phyloP scores from a whole-genome alignment of 2,888 invertebrate species.

The Caenorhabditis sp. region DNA sequence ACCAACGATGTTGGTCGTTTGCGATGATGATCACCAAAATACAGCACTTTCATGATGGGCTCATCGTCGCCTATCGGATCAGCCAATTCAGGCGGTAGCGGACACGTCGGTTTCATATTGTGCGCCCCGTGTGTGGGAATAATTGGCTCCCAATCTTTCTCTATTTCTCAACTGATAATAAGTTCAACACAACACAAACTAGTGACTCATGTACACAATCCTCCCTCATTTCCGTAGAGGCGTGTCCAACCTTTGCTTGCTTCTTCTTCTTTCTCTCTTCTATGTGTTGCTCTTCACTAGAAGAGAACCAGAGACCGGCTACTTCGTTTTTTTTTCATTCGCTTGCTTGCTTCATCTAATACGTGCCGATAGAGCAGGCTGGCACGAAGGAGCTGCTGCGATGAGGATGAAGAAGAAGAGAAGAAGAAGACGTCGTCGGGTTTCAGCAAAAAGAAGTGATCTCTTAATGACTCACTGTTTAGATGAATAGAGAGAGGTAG shows the following conservation, averaged over 20 bases:
- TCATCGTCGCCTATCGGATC: slow-evolving; percentile 18
- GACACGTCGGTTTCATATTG: slow-evolving; percentile 12
- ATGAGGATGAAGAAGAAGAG: too few relatives aligned
- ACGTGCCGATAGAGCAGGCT: background rate
- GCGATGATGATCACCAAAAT: slow-evolving; percentile 8
- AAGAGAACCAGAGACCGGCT: background rate
- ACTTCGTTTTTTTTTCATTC: background rate
- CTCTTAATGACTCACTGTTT: background rate
- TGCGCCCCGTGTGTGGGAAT: too few relatives aligned
- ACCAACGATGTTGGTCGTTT: background rate
- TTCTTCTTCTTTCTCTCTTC: background rate
- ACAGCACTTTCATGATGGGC: slow-evolving; percentile 23
- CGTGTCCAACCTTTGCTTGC: background rate
- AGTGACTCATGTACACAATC: slow-evolving; percentile 5
- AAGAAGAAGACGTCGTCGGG: too few relatives aligned
- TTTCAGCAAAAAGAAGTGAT: background rate
- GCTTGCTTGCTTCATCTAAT: too few relatives aligned
- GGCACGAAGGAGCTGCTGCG: background rate
- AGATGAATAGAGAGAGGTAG: background rate
- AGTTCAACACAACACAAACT: background rate
- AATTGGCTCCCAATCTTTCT: too few relatives aligned
- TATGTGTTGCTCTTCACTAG: background rate
- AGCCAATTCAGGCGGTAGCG: slow-evolving; percentile 19
- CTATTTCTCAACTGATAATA: background rate
- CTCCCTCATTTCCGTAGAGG: slow-evolving; percentile 3